Base-by-base conservation (phyloP, 2,888 invertebrate species). In the Ophion ventricosus region DNA sequence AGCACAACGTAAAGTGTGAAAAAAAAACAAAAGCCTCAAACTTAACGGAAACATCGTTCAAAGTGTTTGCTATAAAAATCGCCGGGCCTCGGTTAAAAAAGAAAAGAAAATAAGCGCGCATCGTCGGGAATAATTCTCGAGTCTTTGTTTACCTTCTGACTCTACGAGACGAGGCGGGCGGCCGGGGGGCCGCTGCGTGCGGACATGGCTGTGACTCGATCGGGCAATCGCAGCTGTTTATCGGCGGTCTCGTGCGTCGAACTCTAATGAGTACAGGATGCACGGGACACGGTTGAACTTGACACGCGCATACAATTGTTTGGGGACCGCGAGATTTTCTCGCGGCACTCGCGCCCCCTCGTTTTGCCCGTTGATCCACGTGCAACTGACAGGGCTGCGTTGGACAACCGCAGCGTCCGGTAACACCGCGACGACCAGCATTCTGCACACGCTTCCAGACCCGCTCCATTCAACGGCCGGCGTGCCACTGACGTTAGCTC, bases 401-500 rank as follows among this genome's bases (percentile, higher is more conserved):
- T 84, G 90, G 88, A 82, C 92, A 92, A 59, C 91, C 91, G 87
- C 92, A 92, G 64, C 91, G 91, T 84, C 88, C 91, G 86, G 88
- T 87, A 81, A 87, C 86, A 83, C 90, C 90, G 66, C 92, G 91
- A 87, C 91, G 92, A 74, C 92, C 91, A 86, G 92, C 92, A 84
- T 91, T 89, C 86, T 92, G 92, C 79, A 93, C 93, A 82, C 93
- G 92, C 90, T 91, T 92, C 93, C 93, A 92, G 88, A 93, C 92
- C 90, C 93, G 92, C 91, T 92, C 93, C 93, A 93, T 93, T 92
- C 92, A 90, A 92, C 92, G 91, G 90, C 90, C 90, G 90, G 90
- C 92, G 91, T 91, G 90, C 90, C 88, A 93, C 93, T 93, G 89
- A 88, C 73, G 77, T 80, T 77, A 77, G 73, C 70, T 35, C 59